Base-by-base conservation (phyloP, 1,140 invertebrate species). In the Zaprionus ghesquierei region DNA sequence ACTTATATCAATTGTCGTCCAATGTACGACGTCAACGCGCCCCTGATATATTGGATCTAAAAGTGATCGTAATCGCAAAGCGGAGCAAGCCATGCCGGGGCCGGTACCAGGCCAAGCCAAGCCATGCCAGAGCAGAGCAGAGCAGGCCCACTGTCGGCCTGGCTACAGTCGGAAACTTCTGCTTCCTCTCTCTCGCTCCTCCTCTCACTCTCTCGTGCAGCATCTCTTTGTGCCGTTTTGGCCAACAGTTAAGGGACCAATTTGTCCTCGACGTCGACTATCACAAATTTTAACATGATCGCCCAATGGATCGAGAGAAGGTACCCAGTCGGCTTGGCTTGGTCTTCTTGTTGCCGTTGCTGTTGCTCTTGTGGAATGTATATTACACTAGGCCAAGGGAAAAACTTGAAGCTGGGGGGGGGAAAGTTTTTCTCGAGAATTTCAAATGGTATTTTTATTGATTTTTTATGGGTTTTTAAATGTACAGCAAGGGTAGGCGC, bases 1-100 rank as follows among this genome's bases (percentile, higher is more conserved):
- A 90, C 89, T 90, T 90, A 90, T 90, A 90, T 90, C 89, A 90
- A 90, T 90, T 90, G 89, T 89, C 89, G 89, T 89, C 89, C 89
- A 90, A 90, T 90, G 89, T 90, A 89, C 84, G 69, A 72, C 89
- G 89, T 90, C 89, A 90, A 89, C 89, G 84, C 77, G 79, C 85
- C 77, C 69, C 89, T 90, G 89, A 90, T 90, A 90, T 90, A 90
- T 90, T 90, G 89, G 89, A 90, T 90, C 89, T 90, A 90, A 89
- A 89, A 81, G 80, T 90, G 89, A 90, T 90, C 89, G 82, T 90
- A 90, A 90, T 90, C 89, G 89, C 81, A 75, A 79, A 79, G 84
- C 82, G 76, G 84, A 89, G 84, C 81, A 79, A 59, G 58, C 56
- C 65, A 60, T 60, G 68, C 60, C n/a, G n/a, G 31, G 22, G 3